phyloP scores from a whole-genome alignment of 2,888 invertebrate species.

The Xestobium rufovillosum region DNA sequence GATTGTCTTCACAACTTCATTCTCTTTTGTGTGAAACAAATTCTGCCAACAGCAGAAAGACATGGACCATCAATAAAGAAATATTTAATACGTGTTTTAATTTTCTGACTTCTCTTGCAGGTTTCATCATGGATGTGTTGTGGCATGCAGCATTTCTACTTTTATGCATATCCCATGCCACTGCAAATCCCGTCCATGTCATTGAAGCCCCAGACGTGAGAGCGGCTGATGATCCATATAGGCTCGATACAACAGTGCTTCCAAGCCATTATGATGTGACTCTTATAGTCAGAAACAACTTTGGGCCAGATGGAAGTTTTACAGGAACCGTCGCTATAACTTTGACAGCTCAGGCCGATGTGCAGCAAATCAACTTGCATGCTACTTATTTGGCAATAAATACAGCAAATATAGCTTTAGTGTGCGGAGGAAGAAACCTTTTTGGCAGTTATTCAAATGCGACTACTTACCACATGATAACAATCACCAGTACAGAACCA shows the following conservation, averaged over 20 bases:
- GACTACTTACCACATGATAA: not conserved
- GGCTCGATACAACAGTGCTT: not conserved
- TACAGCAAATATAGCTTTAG: not conserved
- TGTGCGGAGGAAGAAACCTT: not conserved
- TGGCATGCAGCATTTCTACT: too few relatives aligned
- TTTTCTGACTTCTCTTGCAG: too few relatives aligned
- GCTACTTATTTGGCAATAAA: not conserved
- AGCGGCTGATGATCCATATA: conserved; percentile 1
- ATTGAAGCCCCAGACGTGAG: too few relatives aligned
- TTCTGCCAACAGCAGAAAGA: too few relatives aligned
- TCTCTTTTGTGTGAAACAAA: too few relatives aligned
- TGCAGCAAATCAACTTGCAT: not conserved
- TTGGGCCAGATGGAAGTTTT: not conserved
- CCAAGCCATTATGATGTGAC: not conserved
- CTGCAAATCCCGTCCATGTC: too few relatives aligned
- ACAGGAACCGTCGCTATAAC: not conserved
- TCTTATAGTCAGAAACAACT: not conserved
- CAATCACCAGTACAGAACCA: not conserved
- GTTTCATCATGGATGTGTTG: too few relatives aligned
- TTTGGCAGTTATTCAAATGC: not conserved
- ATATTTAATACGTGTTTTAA: too few relatives aligned
- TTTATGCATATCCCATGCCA: too few relatives aligned
- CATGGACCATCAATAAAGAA: too few relatives aligned
- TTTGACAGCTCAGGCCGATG: not conserved
- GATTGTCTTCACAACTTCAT: too few relatives aligned